Percentiles rank a stretch among this genome's conserved stretches.
Conservation (phyloP, 2,797 vertebrate genomes). For the Platalea minor region DNA sequence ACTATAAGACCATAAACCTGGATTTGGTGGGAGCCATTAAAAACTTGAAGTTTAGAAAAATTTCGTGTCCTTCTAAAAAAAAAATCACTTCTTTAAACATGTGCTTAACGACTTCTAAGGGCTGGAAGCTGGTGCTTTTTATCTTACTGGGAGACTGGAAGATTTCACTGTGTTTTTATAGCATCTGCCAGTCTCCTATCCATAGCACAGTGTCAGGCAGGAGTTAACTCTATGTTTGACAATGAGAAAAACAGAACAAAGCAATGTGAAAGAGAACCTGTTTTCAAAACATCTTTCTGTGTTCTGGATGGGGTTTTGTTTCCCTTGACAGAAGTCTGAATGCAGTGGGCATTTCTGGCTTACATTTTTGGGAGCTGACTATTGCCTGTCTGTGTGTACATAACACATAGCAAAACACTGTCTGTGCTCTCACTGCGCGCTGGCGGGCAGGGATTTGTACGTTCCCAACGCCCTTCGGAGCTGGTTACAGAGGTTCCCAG, state of each 20-base stretch:
- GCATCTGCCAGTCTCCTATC: background rate
- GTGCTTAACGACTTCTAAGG: background rate
- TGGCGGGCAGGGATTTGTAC: background rate
- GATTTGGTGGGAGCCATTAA: background rate
- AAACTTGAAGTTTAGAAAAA: background rate
- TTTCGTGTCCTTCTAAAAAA: background rate
- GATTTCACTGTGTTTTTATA: background rate
- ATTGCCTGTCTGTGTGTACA: background rate
- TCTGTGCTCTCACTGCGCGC: background rate
- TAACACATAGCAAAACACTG: background rate
- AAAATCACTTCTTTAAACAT: background rate
- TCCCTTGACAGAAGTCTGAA: background rate
- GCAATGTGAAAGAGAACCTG: background rate
- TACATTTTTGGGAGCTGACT: background rate
- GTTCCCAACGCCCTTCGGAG: background rate
- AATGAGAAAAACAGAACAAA: background rate
- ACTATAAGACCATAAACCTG: background rate
- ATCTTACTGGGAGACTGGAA: background rate
- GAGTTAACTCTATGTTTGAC: background rate
- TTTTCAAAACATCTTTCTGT: background rate
- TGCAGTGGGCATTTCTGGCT: background rate
- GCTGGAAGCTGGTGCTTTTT: background rate
- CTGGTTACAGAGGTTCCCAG: background rate
- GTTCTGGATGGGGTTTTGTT: conserved; percentile 18
- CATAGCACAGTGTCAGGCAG: background rate